A percentile compares a stretch with the other conserved stretches of the same genome.
These are phyloP conservation scores for Forficula auricularia DNA, from an alignment of 1,140 invertebrate genomes.

Conservation along the genomic window DNA sequence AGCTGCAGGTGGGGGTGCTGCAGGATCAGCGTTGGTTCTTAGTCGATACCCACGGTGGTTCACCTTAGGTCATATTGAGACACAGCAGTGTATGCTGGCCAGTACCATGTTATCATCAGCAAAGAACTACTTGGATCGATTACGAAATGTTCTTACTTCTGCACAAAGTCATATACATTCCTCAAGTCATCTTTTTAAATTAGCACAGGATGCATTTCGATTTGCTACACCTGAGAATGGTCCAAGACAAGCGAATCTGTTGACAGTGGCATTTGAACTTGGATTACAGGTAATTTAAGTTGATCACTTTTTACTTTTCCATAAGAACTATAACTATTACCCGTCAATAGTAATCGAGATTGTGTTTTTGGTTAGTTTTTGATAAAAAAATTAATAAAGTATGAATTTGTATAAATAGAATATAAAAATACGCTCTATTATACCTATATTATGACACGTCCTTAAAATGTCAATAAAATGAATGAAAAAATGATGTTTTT, in stretches of 20 bases:
- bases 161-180: constrained; percentile 64
- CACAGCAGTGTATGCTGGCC: constrained; percentile 62
- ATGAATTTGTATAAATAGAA: neutral
- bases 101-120: constrained; percentile 48
- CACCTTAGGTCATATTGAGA: constrained; percentile 56
- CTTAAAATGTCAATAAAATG: too few relatives aligned
- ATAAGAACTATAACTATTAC: neutral
- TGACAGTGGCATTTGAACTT: constrained; percentile 62
- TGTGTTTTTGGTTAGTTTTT: neutral
- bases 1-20: too few relatives aligned
- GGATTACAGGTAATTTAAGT: constrained; percentile 46
- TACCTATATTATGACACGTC: too few relatives aligned
- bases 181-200: constrained; percentile 63
- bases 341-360: neutral
- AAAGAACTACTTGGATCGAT: constrained; percentile 22
- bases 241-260: constrained; percentile 47
- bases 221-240: constrained; percentile 59
- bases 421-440: too few relatives aligned
- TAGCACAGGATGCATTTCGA: constrained; percentile 67
- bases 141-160: constrained; percentile 54
- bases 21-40: constrained; percentile 27
- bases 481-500: too few relatives aligned
- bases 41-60: constrained; percentile 48
- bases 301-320: too few relatives aligned
- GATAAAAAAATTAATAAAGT: neutral